These are phyloP conservation scores for Pseudotriccus pelzelni DNA, from an alignment of 2,797 vertebrate species.

Conservation along the genomic window DNA sequence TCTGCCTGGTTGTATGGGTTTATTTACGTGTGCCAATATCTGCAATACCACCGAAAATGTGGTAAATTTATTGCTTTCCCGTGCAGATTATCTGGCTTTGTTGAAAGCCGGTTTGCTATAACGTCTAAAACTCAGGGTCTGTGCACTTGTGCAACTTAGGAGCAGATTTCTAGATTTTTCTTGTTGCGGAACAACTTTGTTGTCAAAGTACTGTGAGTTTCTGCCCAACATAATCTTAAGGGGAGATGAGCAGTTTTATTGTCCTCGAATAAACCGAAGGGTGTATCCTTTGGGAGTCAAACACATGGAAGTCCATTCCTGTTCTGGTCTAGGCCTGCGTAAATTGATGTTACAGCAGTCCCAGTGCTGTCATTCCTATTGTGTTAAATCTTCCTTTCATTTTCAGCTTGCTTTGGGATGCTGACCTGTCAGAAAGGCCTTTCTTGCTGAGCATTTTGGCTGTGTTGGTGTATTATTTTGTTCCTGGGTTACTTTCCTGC, in stretches of 20 bases:
- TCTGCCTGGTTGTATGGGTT: neutral
- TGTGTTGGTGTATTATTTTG: neutral
- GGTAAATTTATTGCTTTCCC: neutral
- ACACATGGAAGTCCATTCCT: neutral
- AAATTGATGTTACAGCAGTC: neutral
- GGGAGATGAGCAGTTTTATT: neutral
- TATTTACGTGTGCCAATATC: neutral
- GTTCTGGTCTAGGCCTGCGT: neutral
- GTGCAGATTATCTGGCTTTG: neutral
- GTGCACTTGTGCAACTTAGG: neutral
- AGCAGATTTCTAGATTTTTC: neutral
- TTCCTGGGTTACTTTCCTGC: neutral
- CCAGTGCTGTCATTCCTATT: neutral
- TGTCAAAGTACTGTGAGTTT: neutral
- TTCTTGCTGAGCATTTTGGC: neutral
- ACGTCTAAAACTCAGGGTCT: neutral
- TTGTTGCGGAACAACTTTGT: neutral
- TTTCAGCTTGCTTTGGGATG: neutral
- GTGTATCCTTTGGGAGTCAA: neutral
- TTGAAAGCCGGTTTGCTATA: neutral
- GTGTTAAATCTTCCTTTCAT: neutral
- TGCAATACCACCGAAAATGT: neutral
- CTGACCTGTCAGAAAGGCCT: neutral
- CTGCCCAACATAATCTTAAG: neutral
- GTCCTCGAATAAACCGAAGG: neutral